Evolutionary conservation across 2,797 vertebrate species (phyloP), one percentile per base, ranked within the genome.

Genomic region (Rhinogobio ventralis): DNA sequence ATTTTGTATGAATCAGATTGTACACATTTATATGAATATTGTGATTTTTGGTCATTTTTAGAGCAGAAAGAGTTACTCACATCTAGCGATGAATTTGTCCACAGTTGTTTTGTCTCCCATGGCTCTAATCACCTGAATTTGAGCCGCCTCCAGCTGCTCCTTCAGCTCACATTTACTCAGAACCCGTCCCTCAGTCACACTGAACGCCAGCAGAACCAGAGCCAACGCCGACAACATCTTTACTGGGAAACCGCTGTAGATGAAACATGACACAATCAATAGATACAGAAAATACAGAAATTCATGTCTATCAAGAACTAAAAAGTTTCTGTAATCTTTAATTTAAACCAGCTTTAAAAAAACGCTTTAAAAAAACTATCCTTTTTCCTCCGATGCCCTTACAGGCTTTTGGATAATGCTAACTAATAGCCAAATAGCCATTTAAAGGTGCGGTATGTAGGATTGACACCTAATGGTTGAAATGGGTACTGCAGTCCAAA

Each of bases 191-290:
- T 92, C 89, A 0, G 79, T 83, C 67, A 79, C 80, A 15, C 78
- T n/a, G 25, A 81, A 86, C 25, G 85, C 81, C 81, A 92, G 23
- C 10, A 74, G 79, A 6, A 39, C 87, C 84, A 91, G 62, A 51
- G 86, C 79, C 36, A 92, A 19, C 4, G 62, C 55, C 1, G 80
- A 20, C 79, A 93, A n/a, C 87, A 92, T 71, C 36, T 76, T 84
- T 66, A 89, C 0, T 73, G 86, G 42, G 7, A 17, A 20, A 81
- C 20, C 9, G 4, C 84, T 71, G 36, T 33, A 9, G 1, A 39
- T 30, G 62, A 75, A 74, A 51, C 28, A 66, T 1, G 9, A 71
- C 2, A 49, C 69, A 53, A 72, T 17, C 19, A 60, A 49, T 19
- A 23, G n/a, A 15, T 53, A 5, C 28, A 80, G 15, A 45, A 19